Conservation (phyloP, 2,888 invertebrate species). For the Adelphocoris suturalis region DNA sequence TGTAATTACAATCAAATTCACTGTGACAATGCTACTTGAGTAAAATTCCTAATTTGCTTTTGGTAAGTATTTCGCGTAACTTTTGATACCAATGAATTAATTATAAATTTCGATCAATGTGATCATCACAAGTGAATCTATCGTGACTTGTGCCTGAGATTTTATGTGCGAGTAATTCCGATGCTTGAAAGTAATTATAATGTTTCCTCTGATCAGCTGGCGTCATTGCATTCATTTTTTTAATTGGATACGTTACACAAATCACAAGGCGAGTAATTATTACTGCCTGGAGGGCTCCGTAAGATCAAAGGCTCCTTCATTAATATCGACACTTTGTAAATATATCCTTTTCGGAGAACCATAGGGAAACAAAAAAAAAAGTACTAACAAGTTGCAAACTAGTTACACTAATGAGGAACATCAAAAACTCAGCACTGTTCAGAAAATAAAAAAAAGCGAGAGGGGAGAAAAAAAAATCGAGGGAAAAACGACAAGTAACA, state of each 20-base stretch:
- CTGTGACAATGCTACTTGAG: no score
- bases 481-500: background rate
- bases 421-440: slow-evolving; percentile 6
- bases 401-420: slow-evolving; percentile 10
- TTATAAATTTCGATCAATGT: no score
- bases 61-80: no score
- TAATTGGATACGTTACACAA: background rate
- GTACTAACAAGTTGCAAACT: slow-evolving; percentile 5
- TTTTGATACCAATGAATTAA: no score
- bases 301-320: slow-evolving; percentile 6
- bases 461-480: background rate
- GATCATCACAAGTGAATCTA: no score
- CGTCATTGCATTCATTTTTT: background rate
- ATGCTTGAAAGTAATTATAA: no score
- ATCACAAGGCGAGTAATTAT: background rate
- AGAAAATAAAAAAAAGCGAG: background rate
- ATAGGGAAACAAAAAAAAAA: slow-evolving; percentile 6
- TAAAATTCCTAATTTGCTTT: no score
- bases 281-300: background rate
- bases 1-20: no score
- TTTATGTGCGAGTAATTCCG: no score
- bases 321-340: slow-evolving; percentile 31
- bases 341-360: background rate
- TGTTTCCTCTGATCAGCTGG: no score
- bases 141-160: no score